phyloP scores from a whole-genome alignment of 92 coral and sea anemone genomes.

The Micromussa lordhowensis region DNA sequence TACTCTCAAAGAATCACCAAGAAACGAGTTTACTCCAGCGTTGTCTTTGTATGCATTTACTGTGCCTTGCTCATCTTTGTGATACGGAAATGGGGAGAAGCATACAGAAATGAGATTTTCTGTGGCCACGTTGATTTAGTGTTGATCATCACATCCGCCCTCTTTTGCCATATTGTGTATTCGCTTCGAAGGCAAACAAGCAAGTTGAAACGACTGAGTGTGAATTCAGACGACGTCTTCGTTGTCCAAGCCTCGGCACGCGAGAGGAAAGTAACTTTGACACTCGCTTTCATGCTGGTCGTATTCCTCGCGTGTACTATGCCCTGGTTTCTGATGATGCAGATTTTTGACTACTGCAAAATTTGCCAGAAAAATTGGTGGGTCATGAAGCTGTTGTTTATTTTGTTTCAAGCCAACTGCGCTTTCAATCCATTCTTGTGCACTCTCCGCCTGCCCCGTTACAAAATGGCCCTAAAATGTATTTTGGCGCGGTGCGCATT shows the following conservation, averaged over 20 bases:
- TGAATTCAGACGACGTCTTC: constrained; percentile 12
- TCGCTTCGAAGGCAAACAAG: constrained; percentile 63
- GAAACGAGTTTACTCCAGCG: constrained; percentile 40
- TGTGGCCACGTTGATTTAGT: constrained; percentile 75
- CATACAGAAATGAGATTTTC: constrained; percentile 63
- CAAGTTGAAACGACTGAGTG: constrained; percentile 47
- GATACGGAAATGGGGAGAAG: constrained; percentile 47
- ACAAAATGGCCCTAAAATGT: constrained; percentile 55
- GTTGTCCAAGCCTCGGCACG: constrained; percentile 43
- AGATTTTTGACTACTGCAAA: constrained; percentile 62
- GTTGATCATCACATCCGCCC: constrained; percentile 39
- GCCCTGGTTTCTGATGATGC: constrained; percentile 85
- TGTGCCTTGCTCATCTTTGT: constrained; percentile 50
- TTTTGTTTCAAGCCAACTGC: constrained; percentile 77
- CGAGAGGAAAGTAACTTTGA: constrained; percentile 71
- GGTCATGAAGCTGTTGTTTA: constrained; percentile 67
- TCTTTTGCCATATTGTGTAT: constrained; percentile 60
- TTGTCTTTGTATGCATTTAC: constrained; percentile 55
- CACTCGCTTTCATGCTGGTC: constrained; percentile 60
- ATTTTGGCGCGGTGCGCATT: not conserved
- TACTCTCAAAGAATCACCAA: constrained; percentile 53
- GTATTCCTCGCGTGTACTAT: constrained; percentile 68
- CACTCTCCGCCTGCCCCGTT: constrained; percentile 72
- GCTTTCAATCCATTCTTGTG: constrained; percentile 80
- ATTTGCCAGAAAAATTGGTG: constrained; percentile 59